These are phyloP conservation scores for Tiaroga cobitis DNA, from an alignment of 2,797 vertebrate species.

Conservation along the genomic window DNA sequence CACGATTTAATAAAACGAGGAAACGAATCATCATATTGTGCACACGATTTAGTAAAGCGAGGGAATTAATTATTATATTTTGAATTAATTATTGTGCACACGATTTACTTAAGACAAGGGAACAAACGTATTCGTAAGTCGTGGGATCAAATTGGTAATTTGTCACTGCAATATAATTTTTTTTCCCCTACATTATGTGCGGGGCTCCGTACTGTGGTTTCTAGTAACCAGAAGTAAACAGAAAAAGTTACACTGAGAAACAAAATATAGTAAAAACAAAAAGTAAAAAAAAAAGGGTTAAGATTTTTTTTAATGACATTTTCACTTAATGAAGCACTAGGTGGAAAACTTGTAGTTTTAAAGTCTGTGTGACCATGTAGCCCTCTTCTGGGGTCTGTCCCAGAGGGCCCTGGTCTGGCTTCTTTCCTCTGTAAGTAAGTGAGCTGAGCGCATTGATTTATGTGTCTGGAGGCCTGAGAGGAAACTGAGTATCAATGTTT, in stretches of 20 bases:
- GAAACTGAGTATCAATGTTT: conserved; percentile 49
- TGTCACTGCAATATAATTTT: not conserved
- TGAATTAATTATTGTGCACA: not conserved
- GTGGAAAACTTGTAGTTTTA: not conserved
- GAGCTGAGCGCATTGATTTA: conserved; percentile 53
- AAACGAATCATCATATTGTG: not conserved
- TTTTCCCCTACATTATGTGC: not conserved
- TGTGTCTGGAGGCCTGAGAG: conserved; percentile 49
- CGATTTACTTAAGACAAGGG: not conserved
- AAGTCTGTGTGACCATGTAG: conserved; percentile 7
- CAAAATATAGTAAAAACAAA: not conserved
- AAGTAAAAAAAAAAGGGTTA: no score
- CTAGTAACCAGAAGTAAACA: no score
- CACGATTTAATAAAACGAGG: not conserved
- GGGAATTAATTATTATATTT: not conserved
- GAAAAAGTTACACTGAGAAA: not conserved
- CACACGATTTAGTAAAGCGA: not conserved
- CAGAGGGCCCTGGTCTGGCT: conserved; percentile 21
- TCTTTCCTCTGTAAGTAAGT: conserved; percentile 39
- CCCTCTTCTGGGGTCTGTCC: not conserved
- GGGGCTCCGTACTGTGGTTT: not conserved
- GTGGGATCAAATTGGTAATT: not conserved
- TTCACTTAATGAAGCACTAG: not conserved
- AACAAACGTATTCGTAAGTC: not conserved
- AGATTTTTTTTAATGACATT: not conserved